A percentile compares a stretch with the other conserved stretches of the same genome.
Evolutionary conservation across 1,140 invertebrate genomes (phyloP).

Genomic region (Contarinia nasturtii): DNA sequence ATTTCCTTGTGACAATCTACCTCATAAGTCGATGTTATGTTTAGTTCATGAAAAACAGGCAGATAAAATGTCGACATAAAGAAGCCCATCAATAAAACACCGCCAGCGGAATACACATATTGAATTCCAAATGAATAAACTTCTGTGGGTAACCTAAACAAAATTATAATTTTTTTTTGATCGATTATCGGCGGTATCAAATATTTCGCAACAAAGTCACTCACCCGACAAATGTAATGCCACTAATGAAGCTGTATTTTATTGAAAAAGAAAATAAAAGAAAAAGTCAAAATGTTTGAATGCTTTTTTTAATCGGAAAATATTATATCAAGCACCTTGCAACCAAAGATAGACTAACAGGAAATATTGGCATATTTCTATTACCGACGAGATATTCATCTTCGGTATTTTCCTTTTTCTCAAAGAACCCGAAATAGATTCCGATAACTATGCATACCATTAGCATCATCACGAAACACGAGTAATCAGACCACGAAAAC

Average conservation of each 20-base stretch:
- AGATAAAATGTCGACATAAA: conserved; percentile 44
- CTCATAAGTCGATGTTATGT: conserved; percentile 69
- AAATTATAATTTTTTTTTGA: too few relatives aligned
- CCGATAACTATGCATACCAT: conserved; percentile 34
- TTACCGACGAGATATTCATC: conserved; percentile 41
- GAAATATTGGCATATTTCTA: conserved; percentile 32
- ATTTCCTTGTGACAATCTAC: conserved; percentile 26
- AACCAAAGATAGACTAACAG: conserved; percentile 34
- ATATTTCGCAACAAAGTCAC: too few relatives aligned
- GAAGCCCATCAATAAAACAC: conserved; percentile 42
- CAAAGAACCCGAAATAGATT: conserved; percentile 36
- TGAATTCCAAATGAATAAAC: conserved; percentile 78
- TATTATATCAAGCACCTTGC: conserved; percentile 19
- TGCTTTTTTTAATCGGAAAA: neutral
- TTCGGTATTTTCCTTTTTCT: conserved; percentile 29
- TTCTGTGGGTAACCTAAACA: conserved; percentile 72
- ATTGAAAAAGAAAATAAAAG: neutral
- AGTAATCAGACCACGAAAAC: conserved; percentile 27
- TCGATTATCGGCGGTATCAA: too few relatives aligned
- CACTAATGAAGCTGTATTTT: conserved; percentile 61
- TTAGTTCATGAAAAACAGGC: conserved; percentile 64
- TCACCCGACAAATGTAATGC: conserved; percentile 81
- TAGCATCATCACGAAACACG: conserved; percentile 31
- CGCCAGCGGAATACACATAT: conserved; percentile 41
- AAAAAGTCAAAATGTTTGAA: neutral